phyloP scores from a whole-genome alignment of 2,888 invertebrate genomes.

The Germaria angustata region DNA sequence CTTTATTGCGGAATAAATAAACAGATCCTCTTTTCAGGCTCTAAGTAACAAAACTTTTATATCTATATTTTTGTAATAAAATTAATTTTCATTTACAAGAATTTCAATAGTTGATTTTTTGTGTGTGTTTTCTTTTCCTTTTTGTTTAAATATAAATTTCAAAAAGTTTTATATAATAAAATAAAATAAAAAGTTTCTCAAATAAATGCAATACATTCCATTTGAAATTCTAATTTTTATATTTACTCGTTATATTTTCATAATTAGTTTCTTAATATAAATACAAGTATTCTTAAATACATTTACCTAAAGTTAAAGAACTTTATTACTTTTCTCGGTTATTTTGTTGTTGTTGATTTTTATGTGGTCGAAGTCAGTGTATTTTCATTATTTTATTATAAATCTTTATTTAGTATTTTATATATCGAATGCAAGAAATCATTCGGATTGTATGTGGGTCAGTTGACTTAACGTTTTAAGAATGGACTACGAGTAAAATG shows the following conservation, averaged over 20 bases:
- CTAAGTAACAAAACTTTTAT: background rate
- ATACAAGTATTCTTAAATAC: conserved; percentile 62
- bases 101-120: conserved; percentile 32
- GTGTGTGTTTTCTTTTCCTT: conserved; percentile 43
- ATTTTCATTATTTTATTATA: conserved; percentile 12
- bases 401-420: conserved; percentile 22
- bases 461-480: background rate
- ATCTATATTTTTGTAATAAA: background rate
- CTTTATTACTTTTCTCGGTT: conserved; percentile 24
- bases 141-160: conserved; percentile 33
- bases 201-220: conserved; percentile 64
- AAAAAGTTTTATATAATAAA: background rate
- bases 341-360: conserved; percentile 6
- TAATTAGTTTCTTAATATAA: conserved; percentile 59
- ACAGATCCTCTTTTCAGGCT: background rate
- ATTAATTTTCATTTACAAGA: conserved; percentile 23
- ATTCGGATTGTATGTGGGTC: conserved; percentile 10
- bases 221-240: conserved; percentile 44
- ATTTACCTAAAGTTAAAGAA: conserved; percentile 62
- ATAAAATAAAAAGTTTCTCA: conserved; percentile 5
- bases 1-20: background rate
- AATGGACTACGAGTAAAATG: no score
- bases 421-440: conserved; percentile 24
- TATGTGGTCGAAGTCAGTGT: conserved; percentile 29
- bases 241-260: conserved; percentile 61